Base-by-base conservation (phyloP, 2,113 vertebrate genomes). In the Etheostoma cragini region DNA sequence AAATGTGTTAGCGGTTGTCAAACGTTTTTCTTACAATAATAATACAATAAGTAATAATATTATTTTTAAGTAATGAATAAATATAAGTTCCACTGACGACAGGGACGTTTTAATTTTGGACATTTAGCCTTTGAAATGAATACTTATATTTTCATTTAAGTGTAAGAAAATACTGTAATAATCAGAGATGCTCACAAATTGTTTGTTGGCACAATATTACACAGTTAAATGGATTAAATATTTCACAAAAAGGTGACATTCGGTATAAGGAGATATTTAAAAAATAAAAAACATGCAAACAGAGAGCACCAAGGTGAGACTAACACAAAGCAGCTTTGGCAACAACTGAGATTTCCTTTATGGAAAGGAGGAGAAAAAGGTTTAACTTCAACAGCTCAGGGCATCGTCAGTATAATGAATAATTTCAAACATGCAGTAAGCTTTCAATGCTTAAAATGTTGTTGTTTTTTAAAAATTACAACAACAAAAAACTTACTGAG, bases 1-100 rank as follows among this genome's bases (percentile, higher is more conserved):
- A 94, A 93, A 91, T 50, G 93, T 81, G 74, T 90, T 88, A 86
- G 92, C 91, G 69, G 90, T 89, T 89, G 88, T 94, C 91, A 88
- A 79, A 81, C 82, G 80, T 14, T 70, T 35, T 68, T 30, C 72
- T 77, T 50, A 67, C 47, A 68, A 72, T 66, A 61, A 69, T 33
- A 85, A 83, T 79, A 88, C 78, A 87, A 86, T 74, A 88, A 84
- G 70, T 56, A 81, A 76, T 58, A 62, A 52, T 47, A 78, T 30
- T 30, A 67, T 71, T 82, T 86, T 83, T 24, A 83, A 61, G 69
- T 46, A 82, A 88, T 85, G 78, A 91, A 93, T 92, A 92, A 93
- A 94, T 93, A 93, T 81, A 24, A 78, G 65, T 80, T 81, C 80
- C 22, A 78, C 70, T 79, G 53, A 70, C 35, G 2, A 49, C 50